phyloP scores from a whole-genome alignment of 1,140 invertebrate genomes.

The Archivesica marissinica region DNA sequence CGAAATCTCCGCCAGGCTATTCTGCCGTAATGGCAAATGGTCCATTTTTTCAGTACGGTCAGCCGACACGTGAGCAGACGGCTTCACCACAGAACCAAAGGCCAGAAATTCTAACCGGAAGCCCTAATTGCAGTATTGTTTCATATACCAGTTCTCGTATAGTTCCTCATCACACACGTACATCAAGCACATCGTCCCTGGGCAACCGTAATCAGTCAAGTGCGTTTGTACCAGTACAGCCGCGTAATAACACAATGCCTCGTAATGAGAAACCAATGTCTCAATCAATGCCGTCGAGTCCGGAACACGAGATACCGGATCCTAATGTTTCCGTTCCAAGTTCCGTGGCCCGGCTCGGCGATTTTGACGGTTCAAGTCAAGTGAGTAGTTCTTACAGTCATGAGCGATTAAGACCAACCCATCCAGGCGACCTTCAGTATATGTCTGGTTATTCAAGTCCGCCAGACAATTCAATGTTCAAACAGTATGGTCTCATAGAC shows the following conservation, averaged over 20 bases:
- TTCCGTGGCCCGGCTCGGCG: slow-evolving; percentile 72
- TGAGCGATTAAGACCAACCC: slow-evolving; percentile 38
- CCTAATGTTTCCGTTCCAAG: slow-evolving; percentile 64
- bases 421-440: slow-evolving; percentile 33
- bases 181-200: slow-evolving; percentile 75
- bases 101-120: slow-evolving; percentile 47
- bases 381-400: slow-evolving; percentile 67
- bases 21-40: slow-evolving; percentile 25
- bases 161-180: slow-evolving; percentile 72
- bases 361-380: slow-evolving; percentile 78
- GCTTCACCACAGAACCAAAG: slow-evolving; percentile 13
- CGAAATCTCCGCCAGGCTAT: slow-evolving; percentile 50
- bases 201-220: slow-evolving; percentile 73
- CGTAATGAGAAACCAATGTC: slow-evolving; percentile 60
- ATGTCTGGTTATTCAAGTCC: slow-evolving; percentile 52
- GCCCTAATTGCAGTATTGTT: slow-evolving; percentile 67
- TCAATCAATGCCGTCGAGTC: slow-evolving; percentile 58
- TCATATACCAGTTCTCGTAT: slow-evolving; percentile 67
- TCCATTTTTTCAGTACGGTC: slow-evolving; percentile 5
- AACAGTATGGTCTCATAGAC: slow-evolving; percentile 70
- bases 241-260: slow-evolving; percentile 75
- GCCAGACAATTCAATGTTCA: slow-evolving; percentile 54
- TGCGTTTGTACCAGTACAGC: slow-evolving; percentile 78
- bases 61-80: neutral
- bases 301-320: slow-evolving; percentile 57